Percentiles rank a stretch among this genome's conserved stretches.
phyloP scores from a whole-genome alignment of 2,888 invertebrate species.

The Phorcus lineatus region DNA sequence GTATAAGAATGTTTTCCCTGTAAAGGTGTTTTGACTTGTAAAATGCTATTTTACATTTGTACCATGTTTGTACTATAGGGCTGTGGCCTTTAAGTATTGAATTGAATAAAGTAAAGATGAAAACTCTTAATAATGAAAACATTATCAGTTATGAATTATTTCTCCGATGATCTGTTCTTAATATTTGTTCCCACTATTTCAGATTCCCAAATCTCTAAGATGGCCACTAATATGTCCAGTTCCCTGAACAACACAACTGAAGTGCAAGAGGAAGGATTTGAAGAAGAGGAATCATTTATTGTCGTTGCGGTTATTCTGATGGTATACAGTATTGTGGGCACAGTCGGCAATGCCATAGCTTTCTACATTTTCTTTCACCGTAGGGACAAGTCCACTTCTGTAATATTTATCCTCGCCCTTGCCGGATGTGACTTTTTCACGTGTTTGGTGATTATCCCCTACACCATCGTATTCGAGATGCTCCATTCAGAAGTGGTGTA shows the following conservation, averaged over 20 bases:
- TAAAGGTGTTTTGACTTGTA: too few species aligned
- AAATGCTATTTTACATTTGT: too few species aligned
- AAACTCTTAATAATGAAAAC: too few species aligned
- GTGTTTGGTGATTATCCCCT: constrained; percentile 65
- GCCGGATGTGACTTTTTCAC: constrained; percentile 65
- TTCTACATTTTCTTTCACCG: constrained; percentile 70
- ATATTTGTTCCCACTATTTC: too few species aligned
- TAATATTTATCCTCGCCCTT: constrained; percentile 70
- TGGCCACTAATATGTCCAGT: neutral
- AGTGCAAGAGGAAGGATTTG: neutral
- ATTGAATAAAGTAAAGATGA: too few species aligned
- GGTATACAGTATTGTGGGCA: constrained; percentile 65
- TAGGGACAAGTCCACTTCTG: constrained; percentile 66
- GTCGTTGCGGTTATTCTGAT: constrained; percentile 53
- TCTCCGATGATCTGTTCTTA: too few species aligned
- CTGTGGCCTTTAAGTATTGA: too few species aligned
- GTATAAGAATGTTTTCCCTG: too few species aligned
- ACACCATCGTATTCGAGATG: constrained; percentile 49
- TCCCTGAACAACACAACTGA: neutral
- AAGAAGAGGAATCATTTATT: neutral
- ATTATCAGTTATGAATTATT: too few species aligned
- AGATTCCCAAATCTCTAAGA: too few species aligned
- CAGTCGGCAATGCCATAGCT: constrained; percentile 70
- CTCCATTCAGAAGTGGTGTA: constrained; percentile 20
- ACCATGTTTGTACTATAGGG: too few species aligned